Evolutionary conservation across 2,113 vertebrate species (phyloP).

Genomic region (Eretmochelys imbricata): DNA sequence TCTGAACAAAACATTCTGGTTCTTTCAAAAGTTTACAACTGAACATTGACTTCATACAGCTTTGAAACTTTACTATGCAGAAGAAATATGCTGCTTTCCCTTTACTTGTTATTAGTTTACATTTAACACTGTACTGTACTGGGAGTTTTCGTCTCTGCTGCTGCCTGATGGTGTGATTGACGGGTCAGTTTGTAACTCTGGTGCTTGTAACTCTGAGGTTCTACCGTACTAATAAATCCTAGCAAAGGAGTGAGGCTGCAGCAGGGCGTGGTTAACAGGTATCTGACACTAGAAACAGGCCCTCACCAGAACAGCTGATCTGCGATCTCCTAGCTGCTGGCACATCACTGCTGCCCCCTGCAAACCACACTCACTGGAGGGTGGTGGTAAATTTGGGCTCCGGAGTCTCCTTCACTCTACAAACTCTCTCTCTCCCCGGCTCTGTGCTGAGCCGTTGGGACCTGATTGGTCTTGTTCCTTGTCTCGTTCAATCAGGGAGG

Average conservation of each 20-base stretch:
- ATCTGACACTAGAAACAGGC: neutral
- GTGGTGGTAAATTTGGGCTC: neutral
- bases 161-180: too few relatives aligned
- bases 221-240: neutral
- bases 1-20: too few relatives aligned
- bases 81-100: too few relatives aligned
- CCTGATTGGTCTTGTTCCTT: neutral
- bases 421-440: neutral
- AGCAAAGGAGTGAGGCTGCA: neutral
- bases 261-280: neutral
- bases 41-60: too few relatives aligned
- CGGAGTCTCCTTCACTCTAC: neutral
- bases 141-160: too few relatives aligned
- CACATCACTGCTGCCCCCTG: neutral
- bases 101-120: too few relatives aligned
- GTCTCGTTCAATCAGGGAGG: constrained; percentile 76
- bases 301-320: neutral
- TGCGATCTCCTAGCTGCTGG: neutral
- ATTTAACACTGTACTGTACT: too few relatives aligned
- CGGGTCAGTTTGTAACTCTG: too few relatives aligned
- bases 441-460: neutral
- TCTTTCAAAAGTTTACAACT: too few relatives aligned
- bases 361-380: neutral
- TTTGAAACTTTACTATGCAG: too few relatives aligned
- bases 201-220: too few relatives aligned